Conservation (phyloP, 2,888 invertebrate species). For the Hybos culiciformis region DNA sequence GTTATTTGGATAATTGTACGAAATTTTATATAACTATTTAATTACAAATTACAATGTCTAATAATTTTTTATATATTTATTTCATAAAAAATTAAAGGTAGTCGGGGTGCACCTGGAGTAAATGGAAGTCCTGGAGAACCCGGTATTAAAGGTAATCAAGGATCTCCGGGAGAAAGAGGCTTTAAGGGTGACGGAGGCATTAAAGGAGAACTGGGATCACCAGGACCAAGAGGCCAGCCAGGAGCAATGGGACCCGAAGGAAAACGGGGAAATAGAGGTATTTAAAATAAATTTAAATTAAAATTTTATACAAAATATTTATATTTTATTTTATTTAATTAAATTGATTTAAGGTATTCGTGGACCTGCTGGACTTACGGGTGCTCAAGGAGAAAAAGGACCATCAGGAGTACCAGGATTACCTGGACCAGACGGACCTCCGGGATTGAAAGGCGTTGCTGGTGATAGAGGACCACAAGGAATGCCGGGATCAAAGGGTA, state of each 20-base stretch:
- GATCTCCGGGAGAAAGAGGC: slow-evolving; percentile 63
- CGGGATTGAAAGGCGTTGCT: slow-evolving; percentile 60
- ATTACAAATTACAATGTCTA: too few relatives aligned
- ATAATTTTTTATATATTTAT: too few relatives aligned
- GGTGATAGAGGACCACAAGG: slow-evolving; percentile 62
- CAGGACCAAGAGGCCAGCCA: slow-evolving; percentile 62
- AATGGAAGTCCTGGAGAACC: slow-evolving; percentile 58
- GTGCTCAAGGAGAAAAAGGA: slow-evolving; percentile 59
- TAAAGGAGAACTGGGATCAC: slow-evolving; percentile 59
- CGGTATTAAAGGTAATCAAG: slow-evolving; percentile 63
- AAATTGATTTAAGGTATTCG: too few relatives aligned
- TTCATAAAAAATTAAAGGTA: too few relatives aligned
- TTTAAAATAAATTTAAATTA: too few relatives aligned
- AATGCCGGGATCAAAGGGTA: slow-evolving; percentile 47
- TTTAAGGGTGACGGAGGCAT: slow-evolving; percentile 63
- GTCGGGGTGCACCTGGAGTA: slow-evolving; percentile 61
- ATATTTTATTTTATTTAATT: too few relatives aligned
- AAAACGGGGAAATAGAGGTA: slow-evolving; percentile 71
- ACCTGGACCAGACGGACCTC: slow-evolving; percentile 63
- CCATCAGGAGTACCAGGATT: slow-evolving; percentile 41
- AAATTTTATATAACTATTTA: too few relatives aligned
- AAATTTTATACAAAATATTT: too few relatives aligned
- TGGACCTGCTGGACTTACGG: slow-evolving; percentile 60
- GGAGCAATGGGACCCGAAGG: slow-evolving; percentile 61
- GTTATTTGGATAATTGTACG: too few relatives aligned